Percentiles rank a stretch among this genome's conserved stretches.
Conservation (phyloP, 92 coral and sea anemone genomes). For the Porites cylindrica region DNA sequence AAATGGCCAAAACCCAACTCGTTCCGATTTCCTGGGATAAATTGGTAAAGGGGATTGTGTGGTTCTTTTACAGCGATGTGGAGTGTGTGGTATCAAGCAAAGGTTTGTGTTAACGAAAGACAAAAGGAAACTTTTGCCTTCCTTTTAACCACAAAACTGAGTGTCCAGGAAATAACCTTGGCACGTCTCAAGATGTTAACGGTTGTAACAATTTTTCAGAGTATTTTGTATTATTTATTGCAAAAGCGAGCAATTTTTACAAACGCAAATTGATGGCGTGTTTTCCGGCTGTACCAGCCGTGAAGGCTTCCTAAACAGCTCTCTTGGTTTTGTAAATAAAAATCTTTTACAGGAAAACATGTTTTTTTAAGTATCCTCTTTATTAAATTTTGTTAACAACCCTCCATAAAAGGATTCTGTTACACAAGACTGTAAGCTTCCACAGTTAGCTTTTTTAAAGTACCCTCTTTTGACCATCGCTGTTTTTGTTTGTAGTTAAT, state of each 20-base stretch:
- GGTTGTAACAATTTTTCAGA: neutral
- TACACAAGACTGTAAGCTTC: neutral
- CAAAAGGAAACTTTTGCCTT: neutral
- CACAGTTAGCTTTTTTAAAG: neutral
- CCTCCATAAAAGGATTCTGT: neutral
- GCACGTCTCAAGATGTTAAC: neutral
- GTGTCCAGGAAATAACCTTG: neutral
- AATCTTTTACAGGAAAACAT: neutral
- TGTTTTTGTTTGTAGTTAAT: no score
- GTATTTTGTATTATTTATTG: no score
- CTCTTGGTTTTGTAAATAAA: neutral
- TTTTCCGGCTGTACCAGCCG: no score
- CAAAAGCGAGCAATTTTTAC: no score
- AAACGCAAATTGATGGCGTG: no score
- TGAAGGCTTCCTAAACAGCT: no score
- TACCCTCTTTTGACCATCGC: neutral
- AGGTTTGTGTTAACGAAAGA: neutral
- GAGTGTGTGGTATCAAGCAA: neutral
- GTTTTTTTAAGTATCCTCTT: neutral
- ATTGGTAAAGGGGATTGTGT: neutral
- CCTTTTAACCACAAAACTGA: neutral
- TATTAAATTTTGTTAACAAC: neutral
- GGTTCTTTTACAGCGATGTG: neutral
- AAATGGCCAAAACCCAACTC: neutral
- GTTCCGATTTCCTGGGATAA: neutral